Conservation (phyloP, 2,113 vertebrate species). For the Ciconia maguari region DNA sequence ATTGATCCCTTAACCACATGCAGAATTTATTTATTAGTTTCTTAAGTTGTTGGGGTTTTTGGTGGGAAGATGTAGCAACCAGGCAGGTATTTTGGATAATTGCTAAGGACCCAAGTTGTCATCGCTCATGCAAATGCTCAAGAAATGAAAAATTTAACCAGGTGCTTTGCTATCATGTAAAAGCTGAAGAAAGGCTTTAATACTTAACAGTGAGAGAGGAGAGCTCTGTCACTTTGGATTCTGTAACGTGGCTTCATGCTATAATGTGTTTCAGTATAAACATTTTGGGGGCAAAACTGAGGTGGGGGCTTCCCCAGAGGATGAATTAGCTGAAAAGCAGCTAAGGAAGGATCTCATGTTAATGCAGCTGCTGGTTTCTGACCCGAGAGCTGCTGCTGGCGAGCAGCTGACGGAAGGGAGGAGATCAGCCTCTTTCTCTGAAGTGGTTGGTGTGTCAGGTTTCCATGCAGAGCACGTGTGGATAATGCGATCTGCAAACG, state of each 20-base stretch:
- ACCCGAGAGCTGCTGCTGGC: neutral
- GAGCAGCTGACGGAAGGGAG: conserved; percentile 11
- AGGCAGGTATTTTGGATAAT: neutral
- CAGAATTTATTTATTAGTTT: neutral
- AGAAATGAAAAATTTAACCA: neutral
- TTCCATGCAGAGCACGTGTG: conserved; percentile 44
- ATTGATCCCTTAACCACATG: neutral
- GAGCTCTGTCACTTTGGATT: neutral
- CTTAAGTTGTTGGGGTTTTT: neutral
- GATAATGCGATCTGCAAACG: neutral
- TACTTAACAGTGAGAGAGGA: accelerated
- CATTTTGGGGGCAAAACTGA: neutral
- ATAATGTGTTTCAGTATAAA: accelerated
- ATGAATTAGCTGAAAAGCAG: neutral
- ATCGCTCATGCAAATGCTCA: accelerated
- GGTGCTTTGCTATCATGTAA: neutral
- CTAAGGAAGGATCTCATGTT: neutral
- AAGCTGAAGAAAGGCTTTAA: neutral
- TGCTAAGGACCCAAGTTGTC: neutral
- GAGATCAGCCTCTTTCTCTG: neutral
- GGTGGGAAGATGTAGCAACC: neutral
- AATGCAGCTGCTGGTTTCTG: neutral
- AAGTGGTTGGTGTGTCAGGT: conserved; percentile 29
- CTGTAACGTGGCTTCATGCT: accelerated
- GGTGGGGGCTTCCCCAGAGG: neutral